Base-by-base conservation (phyloP, 2,888 invertebrate genomes). In the Epinotia nisella region DNA sequence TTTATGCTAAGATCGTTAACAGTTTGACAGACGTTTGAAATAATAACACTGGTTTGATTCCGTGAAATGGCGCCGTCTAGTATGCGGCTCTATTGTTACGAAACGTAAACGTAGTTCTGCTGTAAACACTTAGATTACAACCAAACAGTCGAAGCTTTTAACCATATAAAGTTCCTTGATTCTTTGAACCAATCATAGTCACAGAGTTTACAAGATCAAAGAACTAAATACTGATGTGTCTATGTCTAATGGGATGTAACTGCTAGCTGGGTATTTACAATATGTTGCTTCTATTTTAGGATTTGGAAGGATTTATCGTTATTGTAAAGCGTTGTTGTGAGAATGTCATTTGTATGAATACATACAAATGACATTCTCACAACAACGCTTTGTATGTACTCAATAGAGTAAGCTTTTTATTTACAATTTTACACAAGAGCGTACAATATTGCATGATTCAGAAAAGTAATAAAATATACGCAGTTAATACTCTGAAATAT, bases 1-100 rank as follows among this genome's bases (percentile, higher is more conserved):
- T 71, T 74, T 59, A 74, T 67, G 53, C 66, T 64, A 68, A 66
- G 62, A 73, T 75, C 74, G 75, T 76, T 78, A 81, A 81, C 79
- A 78, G 84, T 83, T 85, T 85, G 88, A 88, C 87, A 85, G 84
- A 82, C 80, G 79, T 81, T 83, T 80, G 80, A 82, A 84, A 85
- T 85, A 84, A 86, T 85, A 84, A 83, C 81, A 82, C 76, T 71
- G 78, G 76, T 79, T 79, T 81, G 82, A 75, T 73, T 73, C 69
- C 69, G 69, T 53, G 61, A 69, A 73, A 56, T 62, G 62, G 59
- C 71, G 68, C 39, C n/a, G 39, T 49, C 35, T 70, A 70, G 45
- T 51, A 56, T 41, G 59, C 67, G 49, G 58, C 73, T 58, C 58
- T 64, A 73, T 73, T 73, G 73, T 73, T 73, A 51, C 55, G 53